A percentile compares a stretch with the other conserved stretches of the same genome.
These are phyloP conservation scores for Ciconia nigra DNA, from an alignment of 2,797 vertebrate genomes.

Conservation along the genomic window DNA sequence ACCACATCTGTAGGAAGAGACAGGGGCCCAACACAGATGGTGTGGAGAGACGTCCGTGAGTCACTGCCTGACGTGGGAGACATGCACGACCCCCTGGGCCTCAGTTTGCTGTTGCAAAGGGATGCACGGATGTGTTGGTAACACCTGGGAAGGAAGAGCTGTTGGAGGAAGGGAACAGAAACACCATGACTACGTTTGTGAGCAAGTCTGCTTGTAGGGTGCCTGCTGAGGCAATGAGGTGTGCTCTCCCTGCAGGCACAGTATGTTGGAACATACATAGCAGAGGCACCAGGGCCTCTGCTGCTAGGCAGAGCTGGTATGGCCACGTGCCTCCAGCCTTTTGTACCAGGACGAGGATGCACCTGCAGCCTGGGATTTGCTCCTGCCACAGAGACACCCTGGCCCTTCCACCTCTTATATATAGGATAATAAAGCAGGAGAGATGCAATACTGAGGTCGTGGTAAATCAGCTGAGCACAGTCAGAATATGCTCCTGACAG, in stretches of 20 bases:
- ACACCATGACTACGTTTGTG: fast-evolving
- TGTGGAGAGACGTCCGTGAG: fast-evolving
- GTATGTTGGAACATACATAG: not conserved
- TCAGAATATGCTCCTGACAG: not conserved
- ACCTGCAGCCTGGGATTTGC: not conserved
- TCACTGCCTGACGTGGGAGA: not conserved
- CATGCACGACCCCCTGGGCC: fast-evolving
- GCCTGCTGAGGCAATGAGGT: not conserved
- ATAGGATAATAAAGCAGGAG: not conserved
- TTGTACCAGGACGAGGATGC: not conserved
- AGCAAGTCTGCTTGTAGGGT: not conserved
- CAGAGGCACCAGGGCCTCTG: not conserved
- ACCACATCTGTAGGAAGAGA: not conserved
- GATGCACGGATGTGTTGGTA: not conserved
- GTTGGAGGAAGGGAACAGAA: not conserved
- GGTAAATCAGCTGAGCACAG: not conserved
- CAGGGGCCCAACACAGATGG: fast-evolving
- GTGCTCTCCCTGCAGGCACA: not conserved
- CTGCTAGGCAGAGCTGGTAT: not conserved
- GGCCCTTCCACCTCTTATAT: not conserved
- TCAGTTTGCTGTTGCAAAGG: not conserved
- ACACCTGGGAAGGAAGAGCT: not conserved
- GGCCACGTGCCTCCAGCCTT: fast-evolving
- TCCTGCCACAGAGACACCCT: not conserved
- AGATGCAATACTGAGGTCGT: not conserved